Percentiles rank a stretch among this genome's conserved stretches.
phyloP scores from a whole-genome alignment of 2,113 vertebrate genomes.

The Geococcyx californianus region DNA sequence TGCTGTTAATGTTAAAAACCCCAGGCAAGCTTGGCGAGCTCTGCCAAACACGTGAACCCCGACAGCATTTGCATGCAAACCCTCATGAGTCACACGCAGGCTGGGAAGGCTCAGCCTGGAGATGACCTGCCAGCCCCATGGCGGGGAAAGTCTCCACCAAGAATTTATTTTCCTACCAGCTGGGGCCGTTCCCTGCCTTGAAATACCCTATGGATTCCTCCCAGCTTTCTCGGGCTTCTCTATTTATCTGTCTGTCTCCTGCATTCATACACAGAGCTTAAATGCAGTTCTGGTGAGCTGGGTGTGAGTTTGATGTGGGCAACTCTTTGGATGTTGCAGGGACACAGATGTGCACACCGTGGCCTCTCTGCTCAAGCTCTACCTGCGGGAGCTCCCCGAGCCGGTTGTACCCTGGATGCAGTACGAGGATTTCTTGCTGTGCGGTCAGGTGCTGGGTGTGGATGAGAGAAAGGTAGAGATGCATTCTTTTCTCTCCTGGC shows the following conservation, averaged over 20 bases:
- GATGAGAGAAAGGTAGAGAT: conserved; percentile 76
- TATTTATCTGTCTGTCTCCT: background rate
- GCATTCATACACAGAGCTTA: background rate
- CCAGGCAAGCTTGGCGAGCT: background rate
- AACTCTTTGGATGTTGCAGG: conserved; percentile 66
- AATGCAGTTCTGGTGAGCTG: rapidly evolving
- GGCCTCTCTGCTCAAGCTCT: conserved; percentile 95
- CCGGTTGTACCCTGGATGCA: conserved; percentile 92
- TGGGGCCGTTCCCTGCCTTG: background rate
- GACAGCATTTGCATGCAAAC: background rate
- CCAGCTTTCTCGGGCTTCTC: background rate
- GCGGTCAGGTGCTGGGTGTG: conserved; percentile 77
- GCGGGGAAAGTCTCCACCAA: background rate
- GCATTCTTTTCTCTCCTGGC: background rate
- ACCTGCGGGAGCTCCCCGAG: conserved; percentile 93
- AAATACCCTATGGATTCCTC: background rate
- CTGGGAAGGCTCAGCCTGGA: background rate
- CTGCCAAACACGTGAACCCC: background rate
- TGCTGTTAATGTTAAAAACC: background rate
- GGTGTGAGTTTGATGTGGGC: rapidly evolving
- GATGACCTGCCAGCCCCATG: background rate
- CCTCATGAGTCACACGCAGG: rapidly evolving
- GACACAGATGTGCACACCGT: conserved; percentile 98
- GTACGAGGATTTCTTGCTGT: conserved; percentile 91
- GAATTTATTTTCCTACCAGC: background rate